These are phyloP conservation scores for Spongilla lacustris DNA, from an alignment of 37 sponge, comb jelly and placozoan species.

Conservation along the genomic window DNA sequence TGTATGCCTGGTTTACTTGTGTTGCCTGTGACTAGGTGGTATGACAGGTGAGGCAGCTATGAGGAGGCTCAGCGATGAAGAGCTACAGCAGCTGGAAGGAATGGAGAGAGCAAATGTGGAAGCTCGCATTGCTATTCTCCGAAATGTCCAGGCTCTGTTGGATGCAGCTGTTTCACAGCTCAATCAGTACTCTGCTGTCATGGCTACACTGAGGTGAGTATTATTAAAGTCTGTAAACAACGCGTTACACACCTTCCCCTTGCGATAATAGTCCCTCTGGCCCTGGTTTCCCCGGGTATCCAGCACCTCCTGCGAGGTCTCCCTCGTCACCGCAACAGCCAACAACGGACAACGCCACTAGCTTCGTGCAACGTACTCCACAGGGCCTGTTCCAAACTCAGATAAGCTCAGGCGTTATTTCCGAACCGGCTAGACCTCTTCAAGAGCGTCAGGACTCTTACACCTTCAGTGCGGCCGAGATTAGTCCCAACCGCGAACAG, in stretches of 20 bases:
- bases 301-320: conserved; percentile 9
- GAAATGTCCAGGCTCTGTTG: conserved; percentile 84
- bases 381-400: conserved; percentile 17
- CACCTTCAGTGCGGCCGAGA: background rate
- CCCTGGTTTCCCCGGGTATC: conserved; percentile 56
- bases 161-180: conserved; percentile 87
- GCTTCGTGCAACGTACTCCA: background rate
- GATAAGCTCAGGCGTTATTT: background rate
- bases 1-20: background rate
- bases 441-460: conserved; percentile 8
- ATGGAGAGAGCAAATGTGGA: conserved; percentile 86
- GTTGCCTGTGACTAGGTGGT: background rate
- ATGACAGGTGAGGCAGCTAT: conserved; percentile 25
- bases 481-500: background rate
- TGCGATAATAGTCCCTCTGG: conserved; percentile 27
- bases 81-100: conserved; percentile 84
- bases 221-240: background rate
- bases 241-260: too few relatives aligned
- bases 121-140: conserved; percentile 82
- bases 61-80: conserved; percentile 67
- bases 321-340: background rate
- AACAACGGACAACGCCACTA: background rate
- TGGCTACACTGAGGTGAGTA: conserved; percentile 49
- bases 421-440: background rate
- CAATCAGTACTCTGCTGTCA: conserved; percentile 77